Evolutionary conservation across 2,797 vertebrate genomes (phyloP), one percentile per base, ranked within the genome.

Genomic region (Urocyon cinereoargenteus): DNA sequence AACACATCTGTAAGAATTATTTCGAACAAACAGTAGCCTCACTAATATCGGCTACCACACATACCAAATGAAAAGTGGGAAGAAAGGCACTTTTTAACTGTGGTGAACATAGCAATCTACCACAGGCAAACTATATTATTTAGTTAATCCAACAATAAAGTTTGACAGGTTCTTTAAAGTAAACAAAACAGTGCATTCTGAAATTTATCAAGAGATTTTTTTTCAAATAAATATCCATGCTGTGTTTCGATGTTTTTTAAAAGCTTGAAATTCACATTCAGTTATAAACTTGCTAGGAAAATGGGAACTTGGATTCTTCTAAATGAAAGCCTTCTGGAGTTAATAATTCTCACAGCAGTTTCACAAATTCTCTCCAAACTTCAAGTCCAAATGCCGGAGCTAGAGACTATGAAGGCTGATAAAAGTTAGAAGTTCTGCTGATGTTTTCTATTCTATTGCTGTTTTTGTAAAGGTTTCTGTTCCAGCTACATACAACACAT

Each of bases 401-500:
- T 94, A 91, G 31, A 86, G 62, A 70, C 24, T 96, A 72, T 45
- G 86, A 93, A 95, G 96, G 45, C 95, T 97, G 94, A 73, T 93
- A 96, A 96, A 98, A 92, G 22, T 10, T 10, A 97, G 97, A 97
- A 34, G 15, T 64, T 98, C 97, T 97, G 97, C 97, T 98, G 93
- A 95, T 97, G 94, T 97, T 94, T 98, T 97, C 91, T 75, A 77
- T 95, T 62, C 79, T 97, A 84, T 86, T 94, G 79, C 55, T 94
- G 91, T 97, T 97, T 96, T 98, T 96, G 91, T 96, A 97, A 98
- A 97, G 95, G 96, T 97, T 98, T 98, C 97, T 97, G 82, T 97
- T 97, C 97, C 91, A 87, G 94, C 72, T 95, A 61, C 97, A 68
- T 86, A 85, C 79, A 98, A 96, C 97, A 97, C 79, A 97, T 98